Evolutionary conservation across 2,888 invertebrate genomes (phyloP).

Genomic region (Mechanitis mazaeus): DNA sequence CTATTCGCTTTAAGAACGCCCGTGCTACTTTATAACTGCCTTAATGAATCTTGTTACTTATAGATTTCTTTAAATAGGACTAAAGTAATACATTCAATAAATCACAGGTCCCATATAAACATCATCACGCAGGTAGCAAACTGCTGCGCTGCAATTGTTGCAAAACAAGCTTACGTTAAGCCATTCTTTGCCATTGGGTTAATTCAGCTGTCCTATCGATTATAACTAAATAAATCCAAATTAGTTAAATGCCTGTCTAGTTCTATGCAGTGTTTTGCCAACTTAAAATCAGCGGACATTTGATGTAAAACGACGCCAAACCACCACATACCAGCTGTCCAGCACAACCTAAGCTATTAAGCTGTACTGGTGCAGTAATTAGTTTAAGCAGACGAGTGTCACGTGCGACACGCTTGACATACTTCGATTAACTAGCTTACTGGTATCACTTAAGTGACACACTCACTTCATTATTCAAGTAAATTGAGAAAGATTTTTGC

Average conservation of each 20-base stretch:
- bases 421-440: slow-evolving; percentile 46
- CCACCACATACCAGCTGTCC: slow-evolving; percentile 25
- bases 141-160: no score
- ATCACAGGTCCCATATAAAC: background rate
- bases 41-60: slow-evolving; percentile 76
- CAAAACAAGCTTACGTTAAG: no score
- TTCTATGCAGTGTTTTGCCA: slow-evolving; percentile 8
- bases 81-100: slow-evolving; percentile 45
- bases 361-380: slow-evolving; percentile 63
- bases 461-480: slow-evolving; percentile 42
- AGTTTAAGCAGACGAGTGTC: slow-evolving; percentile 57
- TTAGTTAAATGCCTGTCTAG: slow-evolving; percentile 8
- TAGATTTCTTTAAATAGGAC: slow-evolving; percentile 74
- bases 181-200: no score
- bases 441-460: slow-evolving; percentile 38
- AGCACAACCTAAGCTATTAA: slow-evolving; percentile 58
- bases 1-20: slow-evolving; percentile 76
- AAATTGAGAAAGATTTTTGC: slow-evolving; percentile 36
- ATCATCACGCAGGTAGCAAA: no score
- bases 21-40: slow-evolving; percentile 74
- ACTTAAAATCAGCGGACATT: background rate
- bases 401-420: slow-evolving; percentile 40
- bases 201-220: no score
- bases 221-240: background rate
- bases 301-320: slow-evolving; percentile 22